Base-by-base conservation (phyloP, 2,797 vertebrate genomes). In the Chelmon rostratus region DNA sequence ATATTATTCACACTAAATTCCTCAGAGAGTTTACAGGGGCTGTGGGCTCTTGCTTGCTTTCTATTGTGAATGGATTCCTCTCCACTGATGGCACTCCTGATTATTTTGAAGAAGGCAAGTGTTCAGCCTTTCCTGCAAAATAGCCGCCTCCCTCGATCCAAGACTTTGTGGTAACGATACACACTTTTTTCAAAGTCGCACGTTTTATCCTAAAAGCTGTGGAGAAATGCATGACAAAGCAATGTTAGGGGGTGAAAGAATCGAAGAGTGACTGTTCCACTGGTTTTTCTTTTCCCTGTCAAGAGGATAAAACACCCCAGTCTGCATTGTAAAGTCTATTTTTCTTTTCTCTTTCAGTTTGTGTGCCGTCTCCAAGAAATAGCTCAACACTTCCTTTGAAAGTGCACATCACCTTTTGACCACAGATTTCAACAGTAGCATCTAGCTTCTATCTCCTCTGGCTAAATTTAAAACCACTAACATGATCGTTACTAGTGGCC, bases 1-100 rank as follows among this genome's bases (percentile, higher is more conserved):
- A 76, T 81, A 76, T 84, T 78, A 65, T 78, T 85, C 82, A 84
- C 66, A 62, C 58, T 61, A 63, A 78, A 85, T 47, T 78, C 77
- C 71, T 85, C 61, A 65, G 44, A 66, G 58, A 83, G 46, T 69
- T 76, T 61, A 63, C 1, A 37, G 53, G 16, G 64, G 68, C 37
- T 68, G 19, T 61, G 52, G 46, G 25, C 54, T 42, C 25, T 28
- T 33, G 31, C 56, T 38, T 64, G 53, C 54, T 73, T 68, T 68
- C 46, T 58, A 58, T 56, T 68, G 62, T 70, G 35, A 74, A 62
- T 5, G 23, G 3, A 6, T 75, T 73, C 46, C 64, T 35, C 62
- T 73, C 18, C 15, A 61, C 31, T 52, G 65, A 85, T 68, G 59
- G 49, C 35, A 68, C 72, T 73, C 42, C 38, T 40, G 65, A 84